phyloP scores from a whole-genome alignment of 2,888 invertebrate species.

The Heliconius ethilla region DNA sequence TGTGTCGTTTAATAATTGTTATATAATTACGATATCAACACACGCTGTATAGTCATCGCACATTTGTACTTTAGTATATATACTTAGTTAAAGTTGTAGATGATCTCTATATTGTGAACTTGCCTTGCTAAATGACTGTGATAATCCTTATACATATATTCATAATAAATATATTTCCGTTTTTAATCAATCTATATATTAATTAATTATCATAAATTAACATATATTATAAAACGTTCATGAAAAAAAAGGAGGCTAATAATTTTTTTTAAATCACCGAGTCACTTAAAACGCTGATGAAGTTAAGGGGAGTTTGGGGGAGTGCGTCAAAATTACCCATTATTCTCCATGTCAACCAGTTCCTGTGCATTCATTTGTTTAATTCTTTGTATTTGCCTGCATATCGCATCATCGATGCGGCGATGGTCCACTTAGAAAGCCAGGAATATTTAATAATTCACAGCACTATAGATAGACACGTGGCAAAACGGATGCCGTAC shows the following conservation, averaged over 20 bases:
- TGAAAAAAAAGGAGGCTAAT: conserved; percentile 20
- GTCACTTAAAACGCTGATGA: conserved; percentile 2
- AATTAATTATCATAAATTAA: conserved; percentile 7
- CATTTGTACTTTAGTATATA: conserved; percentile 30
- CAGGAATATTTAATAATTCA: conserved; percentile 74
- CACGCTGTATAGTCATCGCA: conserved; percentile 47
- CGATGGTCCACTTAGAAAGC: conserved; percentile 55
- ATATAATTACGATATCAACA: conserved; percentile 47
- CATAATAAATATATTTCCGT: conserved; percentile 16
- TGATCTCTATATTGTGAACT: conserved; percentile 39
- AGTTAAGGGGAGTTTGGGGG: conserved; percentile 24
- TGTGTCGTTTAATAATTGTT: conserved; percentile 22
- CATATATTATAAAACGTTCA: background rate
- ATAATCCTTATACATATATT: conserved; percentile 18
- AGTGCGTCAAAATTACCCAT: conserved; percentile 56
- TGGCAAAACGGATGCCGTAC: conserved; percentile 73
- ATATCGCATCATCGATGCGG: conserved; percentile 53
- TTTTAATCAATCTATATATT: conserved; percentile 8
- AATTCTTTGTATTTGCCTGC: conserved; percentile 52
- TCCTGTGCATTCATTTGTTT: conserved; percentile 58
- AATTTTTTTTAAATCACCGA: conserved; percentile 2
- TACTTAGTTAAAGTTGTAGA: conserved; percentile 39
- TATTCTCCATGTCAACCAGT: conserved; percentile 62
- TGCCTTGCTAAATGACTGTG: conserved; percentile 35
- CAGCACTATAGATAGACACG: conserved; percentile 63